Conservation (phyloP, 2,797 vertebrate genomes). For the Aselliscus stoliczkanus region DNA sequence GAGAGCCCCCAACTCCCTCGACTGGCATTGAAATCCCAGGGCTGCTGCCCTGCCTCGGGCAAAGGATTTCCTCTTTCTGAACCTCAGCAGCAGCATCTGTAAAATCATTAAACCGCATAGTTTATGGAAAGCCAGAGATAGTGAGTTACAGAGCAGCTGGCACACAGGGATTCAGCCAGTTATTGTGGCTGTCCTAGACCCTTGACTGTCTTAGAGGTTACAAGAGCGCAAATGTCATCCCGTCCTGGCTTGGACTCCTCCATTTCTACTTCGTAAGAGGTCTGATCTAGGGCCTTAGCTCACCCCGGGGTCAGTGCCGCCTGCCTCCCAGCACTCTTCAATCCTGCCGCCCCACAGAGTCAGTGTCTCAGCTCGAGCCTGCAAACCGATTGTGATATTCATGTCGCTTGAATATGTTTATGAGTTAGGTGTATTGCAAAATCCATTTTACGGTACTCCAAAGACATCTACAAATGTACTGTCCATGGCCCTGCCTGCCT, state of each 20-base stretch:
- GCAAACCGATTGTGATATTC: slow-evolving; percentile 6
- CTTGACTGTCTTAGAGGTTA: background rate
- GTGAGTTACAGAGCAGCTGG: background rate
- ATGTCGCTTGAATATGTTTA: background rate
- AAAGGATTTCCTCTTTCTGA: background rate
- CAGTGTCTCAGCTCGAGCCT: background rate
- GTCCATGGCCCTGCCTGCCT: background rate
- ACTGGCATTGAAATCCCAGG: background rate
- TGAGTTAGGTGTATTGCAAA: slow-evolving; percentile 10
- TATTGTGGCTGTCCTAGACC: background rate
- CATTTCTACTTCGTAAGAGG: background rate
- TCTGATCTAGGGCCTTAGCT: background rate
- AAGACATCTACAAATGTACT: background rate
- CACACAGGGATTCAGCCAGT: background rate
- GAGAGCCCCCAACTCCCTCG: background rate
- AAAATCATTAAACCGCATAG: background rate
- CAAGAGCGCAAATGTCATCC: background rate
- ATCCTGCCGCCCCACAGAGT: background rate
- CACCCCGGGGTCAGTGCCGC: background rate
- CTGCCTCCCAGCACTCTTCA: background rate
- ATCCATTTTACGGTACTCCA: background rate
- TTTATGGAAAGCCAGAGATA: background rate
- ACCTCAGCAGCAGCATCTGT: background rate
- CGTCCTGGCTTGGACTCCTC: background rate
- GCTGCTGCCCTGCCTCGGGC: background rate